These are phyloP conservation scores for Ruditapes philippinarum DNA, from an alignment of 1,140 invertebrate genomes.

Conservation along the genomic window DNA sequence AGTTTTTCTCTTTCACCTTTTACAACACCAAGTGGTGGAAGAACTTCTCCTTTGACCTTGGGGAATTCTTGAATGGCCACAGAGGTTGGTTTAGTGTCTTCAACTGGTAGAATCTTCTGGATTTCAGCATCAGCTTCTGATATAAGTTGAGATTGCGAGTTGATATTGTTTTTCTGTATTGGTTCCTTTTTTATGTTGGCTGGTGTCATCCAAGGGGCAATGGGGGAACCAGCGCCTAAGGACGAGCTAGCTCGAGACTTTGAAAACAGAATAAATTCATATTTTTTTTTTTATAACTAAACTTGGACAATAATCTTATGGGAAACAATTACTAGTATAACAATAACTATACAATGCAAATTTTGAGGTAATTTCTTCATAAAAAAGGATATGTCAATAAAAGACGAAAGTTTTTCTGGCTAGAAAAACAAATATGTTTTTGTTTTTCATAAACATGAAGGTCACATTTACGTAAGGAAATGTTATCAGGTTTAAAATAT, in stretches of 20 bases:
- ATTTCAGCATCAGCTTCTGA: conserved; percentile 9
- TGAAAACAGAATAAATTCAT: neutral
- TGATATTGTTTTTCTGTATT: neutral
- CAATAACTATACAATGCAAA: no score
- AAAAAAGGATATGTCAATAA: no score
- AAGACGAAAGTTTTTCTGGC: no score
- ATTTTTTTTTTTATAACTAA: no score
- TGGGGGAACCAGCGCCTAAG: neutral
- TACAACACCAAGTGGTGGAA: neutral
- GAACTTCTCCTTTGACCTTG: neutral
- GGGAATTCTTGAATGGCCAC: neutral
- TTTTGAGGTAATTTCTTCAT: no score
- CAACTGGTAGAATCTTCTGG: neutral
- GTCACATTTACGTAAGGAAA: no score
- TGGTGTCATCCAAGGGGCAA: conserved; percentile 12
- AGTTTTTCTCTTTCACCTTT: conserved; percentile 56
- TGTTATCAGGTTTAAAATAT: no score
- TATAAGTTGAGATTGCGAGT: neutral
- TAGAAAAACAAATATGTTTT: no score
- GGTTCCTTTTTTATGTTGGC: neutral
- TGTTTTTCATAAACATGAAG: no score
- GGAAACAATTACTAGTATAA: no score
- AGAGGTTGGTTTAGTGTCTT: neutral
- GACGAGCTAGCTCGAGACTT: conserved; percentile 8
- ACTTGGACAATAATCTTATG: no score